Evolutionary conservation across 2,113 vertebrate genomes (phyloP).

Genomic region (Ivindomyrus marchei): DNA sequence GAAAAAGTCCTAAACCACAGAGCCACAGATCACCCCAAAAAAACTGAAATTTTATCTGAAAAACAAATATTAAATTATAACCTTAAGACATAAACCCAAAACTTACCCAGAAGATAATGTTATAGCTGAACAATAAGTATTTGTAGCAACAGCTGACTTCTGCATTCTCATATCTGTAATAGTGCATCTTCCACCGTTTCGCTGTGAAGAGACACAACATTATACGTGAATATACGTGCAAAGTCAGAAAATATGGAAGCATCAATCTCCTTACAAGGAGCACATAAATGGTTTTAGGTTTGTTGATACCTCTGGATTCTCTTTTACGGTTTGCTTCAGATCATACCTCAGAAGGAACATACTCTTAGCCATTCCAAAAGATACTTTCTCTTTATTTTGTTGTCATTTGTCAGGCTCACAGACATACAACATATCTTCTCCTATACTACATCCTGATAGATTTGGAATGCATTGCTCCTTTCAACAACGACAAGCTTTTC

Average conservation of each 20-base stretch:
- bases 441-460: neutral
- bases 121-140: conserved; percentile 95
- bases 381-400: neutral
- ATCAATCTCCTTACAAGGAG: neutral
- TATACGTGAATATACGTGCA: neutral
- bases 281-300: neutral
- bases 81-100: neutral
- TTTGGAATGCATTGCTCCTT: neutral
- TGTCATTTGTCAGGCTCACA: neutral
- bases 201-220: neutral
- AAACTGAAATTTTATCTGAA: neutral
- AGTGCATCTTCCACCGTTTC: conserved; percentile 12
- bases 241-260: neutral
- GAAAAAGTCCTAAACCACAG: neutral
- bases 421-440: neutral
- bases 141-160: conserved; percentile 82
- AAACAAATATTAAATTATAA: neutral
- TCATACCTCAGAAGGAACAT: neutral
- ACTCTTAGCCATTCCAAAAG: neutral
- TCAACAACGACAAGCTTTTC: neutral
- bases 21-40: neutral
- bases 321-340: neutral
- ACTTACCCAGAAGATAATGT: conserved; percentile 95
- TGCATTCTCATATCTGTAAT: conserved; percentile 20
- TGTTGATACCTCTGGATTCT: neutral